Base-by-base conservation (phyloP, 2,888 invertebrate genomes). In the Calliphora vomitoria region DNA sequence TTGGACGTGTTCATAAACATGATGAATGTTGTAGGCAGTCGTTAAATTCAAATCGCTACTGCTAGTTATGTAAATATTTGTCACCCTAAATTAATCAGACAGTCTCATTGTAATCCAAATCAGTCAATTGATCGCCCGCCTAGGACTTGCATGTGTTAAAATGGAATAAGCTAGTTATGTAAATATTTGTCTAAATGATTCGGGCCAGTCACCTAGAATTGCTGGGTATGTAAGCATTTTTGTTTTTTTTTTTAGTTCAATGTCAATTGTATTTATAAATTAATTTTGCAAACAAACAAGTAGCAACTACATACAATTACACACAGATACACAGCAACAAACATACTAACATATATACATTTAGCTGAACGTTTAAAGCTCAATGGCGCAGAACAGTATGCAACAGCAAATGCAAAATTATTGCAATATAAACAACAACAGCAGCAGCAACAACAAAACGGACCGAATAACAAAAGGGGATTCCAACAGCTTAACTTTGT, bases 251-350 rank as follows among this genome's bases (percentile, higher is more conserved):
- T 82, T 71, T 38, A 18, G 86, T 86, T 86, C 86, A 89, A 89
- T 87, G 88, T 85, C 87, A 87, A 85, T 86, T 88, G 86, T 86
- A 85, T 85, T 87, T 89, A 84, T 85, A 89, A 89, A 89, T 89
- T 89, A 89, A 86, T 89, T 89, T 89, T 86, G 75, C 82, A 83
- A 79, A 85, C 35, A 74, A 69, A 86, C 66, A 66, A 74, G 68
- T 41, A 60, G 50, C 55, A 76, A 58, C 18, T 41, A 44, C 25
- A 2, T 60, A 18, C 13, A 8, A 4, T 20, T 41, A 35, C 60
- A 20, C 47, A 20, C 62, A 68, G 31, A 85, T 38, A 64, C 25
- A 53, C 35, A 79, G 1, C 25, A 64, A 80, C 62, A 74, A 69
- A 25, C 25, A 1, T 25, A 25, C 25, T 69, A 69, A 25, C 25